Evolutionary conservation across 2,888 invertebrate genomes (phyloP).

Genomic region (Lysandra coridon): DNA sequence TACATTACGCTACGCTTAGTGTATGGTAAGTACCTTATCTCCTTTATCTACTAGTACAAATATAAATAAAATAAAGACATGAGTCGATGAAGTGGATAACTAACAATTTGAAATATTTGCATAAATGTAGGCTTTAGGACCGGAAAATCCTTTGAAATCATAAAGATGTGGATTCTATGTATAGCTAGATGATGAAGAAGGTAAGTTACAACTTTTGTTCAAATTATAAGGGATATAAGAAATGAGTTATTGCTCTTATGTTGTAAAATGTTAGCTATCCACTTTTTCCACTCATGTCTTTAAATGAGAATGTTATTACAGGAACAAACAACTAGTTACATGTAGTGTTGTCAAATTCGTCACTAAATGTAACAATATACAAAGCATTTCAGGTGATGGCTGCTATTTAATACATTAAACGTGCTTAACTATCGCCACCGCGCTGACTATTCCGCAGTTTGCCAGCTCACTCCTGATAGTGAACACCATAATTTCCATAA

Average conservation of each 20-base stretch:
- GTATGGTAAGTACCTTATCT: not conserved
- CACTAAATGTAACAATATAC: not conserved
- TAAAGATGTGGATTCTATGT: too few relatives aligned
- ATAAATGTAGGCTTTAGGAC: too few relatives aligned
- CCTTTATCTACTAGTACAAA: not conserved
- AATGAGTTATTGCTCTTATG: too few relatives aligned
- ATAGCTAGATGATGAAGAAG: too few relatives aligned
- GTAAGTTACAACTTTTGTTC: too few relatives aligned
- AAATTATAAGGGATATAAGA: too few relatives aligned
- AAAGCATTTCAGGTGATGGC: not conserved
- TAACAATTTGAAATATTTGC: too few relatives aligned
- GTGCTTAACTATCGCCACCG: constrained; percentile 23
- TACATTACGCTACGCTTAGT: too few relatives aligned
- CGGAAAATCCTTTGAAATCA: too few relatives aligned
- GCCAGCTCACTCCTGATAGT: constrained; percentile 31
- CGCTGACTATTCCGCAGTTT: constrained; percentile 38
- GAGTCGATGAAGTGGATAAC: too few relatives aligned
- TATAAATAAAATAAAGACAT: not conserved
- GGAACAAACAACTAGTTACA: not conserved
- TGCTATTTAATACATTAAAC: not conserved
- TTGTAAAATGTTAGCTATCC: too few relatives aligned
- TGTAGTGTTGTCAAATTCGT: constrained; percentile 14
- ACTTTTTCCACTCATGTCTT: too few relatives aligned
- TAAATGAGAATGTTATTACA: not conserved
- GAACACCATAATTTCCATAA: constrained; percentile 45